Conservation (phyloP, 2,113 vertebrate species). For the Hyperopisus bebe region DNA sequence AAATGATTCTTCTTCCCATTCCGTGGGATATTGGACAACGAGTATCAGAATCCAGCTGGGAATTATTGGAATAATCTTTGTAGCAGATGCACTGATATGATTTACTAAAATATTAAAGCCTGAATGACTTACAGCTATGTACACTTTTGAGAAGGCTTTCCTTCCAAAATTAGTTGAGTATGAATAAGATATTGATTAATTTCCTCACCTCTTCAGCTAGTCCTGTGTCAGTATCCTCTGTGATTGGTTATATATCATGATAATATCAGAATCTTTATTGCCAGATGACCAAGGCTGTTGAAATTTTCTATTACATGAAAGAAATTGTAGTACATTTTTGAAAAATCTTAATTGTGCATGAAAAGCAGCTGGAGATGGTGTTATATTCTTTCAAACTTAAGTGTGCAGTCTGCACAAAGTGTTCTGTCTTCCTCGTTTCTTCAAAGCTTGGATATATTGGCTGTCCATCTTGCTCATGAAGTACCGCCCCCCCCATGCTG, state of each 20-base stretch:
- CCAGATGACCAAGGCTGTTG: background rate
- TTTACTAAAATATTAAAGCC: background rate
- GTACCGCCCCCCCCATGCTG: background rate
- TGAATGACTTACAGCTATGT: background rate
- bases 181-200: background rate
- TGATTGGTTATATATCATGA: background rate
- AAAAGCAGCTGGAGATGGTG: background rate
- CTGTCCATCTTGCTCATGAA: background rate
- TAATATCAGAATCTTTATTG: background rate
- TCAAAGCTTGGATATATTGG: background rate
- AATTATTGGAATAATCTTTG: background rate
- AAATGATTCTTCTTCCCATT: background rate
- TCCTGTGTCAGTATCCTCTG: background rate
- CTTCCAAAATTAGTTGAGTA: background rate
- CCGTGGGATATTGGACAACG: background rate
- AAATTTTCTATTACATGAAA: background rate
- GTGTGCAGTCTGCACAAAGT: background rate
- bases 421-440: background rate
- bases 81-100: conserved; percentile 2
- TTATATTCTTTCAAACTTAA: background rate
- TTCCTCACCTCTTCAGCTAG: background rate
- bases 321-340: background rate
- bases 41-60: background rate
- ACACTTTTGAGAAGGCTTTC: background rate
- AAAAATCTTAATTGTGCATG: background rate